phyloP scores from a whole-genome alignment of 2,113 vertebrate genomes.

The human region DNA sequence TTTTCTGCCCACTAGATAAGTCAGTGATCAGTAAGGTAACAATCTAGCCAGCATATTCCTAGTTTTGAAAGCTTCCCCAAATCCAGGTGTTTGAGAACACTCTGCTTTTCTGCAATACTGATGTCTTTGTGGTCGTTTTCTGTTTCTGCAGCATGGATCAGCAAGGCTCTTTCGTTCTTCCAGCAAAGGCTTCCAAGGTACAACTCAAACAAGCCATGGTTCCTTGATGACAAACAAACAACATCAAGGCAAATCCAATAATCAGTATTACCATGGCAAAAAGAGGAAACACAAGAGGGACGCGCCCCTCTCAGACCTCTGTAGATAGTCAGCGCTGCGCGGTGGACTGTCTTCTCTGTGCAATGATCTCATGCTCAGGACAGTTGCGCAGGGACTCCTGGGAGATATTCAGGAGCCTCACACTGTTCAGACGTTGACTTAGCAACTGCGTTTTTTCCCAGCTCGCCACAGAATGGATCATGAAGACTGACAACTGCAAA shows the following conservation, averaged over 20 bases:
- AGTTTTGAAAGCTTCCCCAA: background rate
- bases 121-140: constrained; percentile 24
- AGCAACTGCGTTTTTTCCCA: constrained; percentile 88
- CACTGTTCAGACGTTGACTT: constrained; percentile 86
- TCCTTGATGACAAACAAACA: constrained; percentile 89
- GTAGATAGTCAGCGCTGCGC: constrained; percentile 91
- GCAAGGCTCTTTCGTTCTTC: constrained; percentile 89
- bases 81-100: background rate
- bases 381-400: constrained; percentile 85
- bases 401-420: constrained; percentile 82
- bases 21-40: background rate
- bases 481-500: constrained; percentile 86
- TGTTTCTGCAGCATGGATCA: constrained; percentile 83
- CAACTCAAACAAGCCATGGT: constrained; percentile 89
- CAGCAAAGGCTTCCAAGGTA: constrained; percentile 92
- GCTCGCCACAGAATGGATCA: constrained; percentile 89
- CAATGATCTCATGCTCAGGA: constrained; percentile 85
- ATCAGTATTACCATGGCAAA: constrained; percentile 93
- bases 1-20: background rate
- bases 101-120: accelerated
- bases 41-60: background rate
- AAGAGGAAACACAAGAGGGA: constrained; percentile 98
- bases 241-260: constrained; percentile 92
- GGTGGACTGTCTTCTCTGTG: constrained; percentile 83
- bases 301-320: constrained; percentile 91